These are phyloP conservation scores for Slavum lentiscoides DNA, from an alignment of 2,888 invertebrate species.

Conservation along the genomic window DNA sequence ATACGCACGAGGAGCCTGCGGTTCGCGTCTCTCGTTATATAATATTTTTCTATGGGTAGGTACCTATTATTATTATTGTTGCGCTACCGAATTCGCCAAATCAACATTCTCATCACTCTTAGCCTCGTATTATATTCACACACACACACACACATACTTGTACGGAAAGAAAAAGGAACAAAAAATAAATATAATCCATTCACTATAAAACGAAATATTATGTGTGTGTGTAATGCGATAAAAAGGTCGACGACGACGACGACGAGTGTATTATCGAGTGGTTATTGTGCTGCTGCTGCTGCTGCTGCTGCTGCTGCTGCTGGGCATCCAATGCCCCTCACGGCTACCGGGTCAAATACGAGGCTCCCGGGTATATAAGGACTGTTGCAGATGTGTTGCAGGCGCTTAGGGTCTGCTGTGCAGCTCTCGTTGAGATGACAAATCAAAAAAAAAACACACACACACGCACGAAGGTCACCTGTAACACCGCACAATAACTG, in stretches of 20 bases:
- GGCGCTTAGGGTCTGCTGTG: conserved; percentile 38
- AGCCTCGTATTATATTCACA: background rate
- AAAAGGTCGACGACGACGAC: conserved; percentile 26
- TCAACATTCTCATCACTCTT: conserved; percentile 26
- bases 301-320: conserved; percentile 41
- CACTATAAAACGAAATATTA: conserved; percentile 10
- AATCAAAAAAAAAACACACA: conserved; percentile 28
- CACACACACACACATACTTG: background rate
- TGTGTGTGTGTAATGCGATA: conserved; percentile 5
- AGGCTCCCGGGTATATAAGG: conserved; percentile 11
- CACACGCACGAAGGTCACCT: conserved; percentile 17
- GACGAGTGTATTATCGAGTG: conserved; percentile 49
- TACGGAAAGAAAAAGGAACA: background rate
- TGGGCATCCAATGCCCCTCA: too few relatives aligned
- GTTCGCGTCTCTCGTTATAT: background rate
- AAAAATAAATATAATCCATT: conserved; percentile 33
- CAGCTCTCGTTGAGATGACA: conserved; percentile 38
- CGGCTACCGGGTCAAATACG: conserved; percentile 43
- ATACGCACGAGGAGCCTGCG: too few relatives aligned
- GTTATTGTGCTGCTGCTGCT: conserved; percentile 44
- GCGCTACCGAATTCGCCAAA: conserved; percentile 50
- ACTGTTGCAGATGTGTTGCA: conserved; percentile 47
- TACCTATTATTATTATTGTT: conserved; percentile 16
- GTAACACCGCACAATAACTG: background rate
- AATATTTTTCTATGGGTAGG: too few relatives aligned